These are phyloP conservation scores for Bolinopsis microptera DNA, from an alignment of 37 sponge, comb jelly and placozoan species.

Conservation along the genomic window DNA sequence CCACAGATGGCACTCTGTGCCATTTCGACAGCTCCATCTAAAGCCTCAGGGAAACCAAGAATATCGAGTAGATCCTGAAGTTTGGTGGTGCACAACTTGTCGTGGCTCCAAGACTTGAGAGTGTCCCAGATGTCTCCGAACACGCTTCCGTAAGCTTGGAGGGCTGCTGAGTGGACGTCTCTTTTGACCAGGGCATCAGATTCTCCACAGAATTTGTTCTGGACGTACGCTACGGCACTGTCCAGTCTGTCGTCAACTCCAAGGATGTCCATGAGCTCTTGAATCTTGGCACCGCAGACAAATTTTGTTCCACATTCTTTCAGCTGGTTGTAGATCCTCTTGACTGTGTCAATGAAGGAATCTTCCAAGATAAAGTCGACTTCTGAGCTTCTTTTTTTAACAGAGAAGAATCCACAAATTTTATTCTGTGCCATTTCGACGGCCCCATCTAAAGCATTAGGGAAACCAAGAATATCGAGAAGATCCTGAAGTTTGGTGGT, in stretches of 20 bases:
- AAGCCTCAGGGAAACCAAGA: neutral
- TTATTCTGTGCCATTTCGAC: neutral
- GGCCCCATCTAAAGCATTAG: neutral
- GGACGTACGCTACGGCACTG: neutral
- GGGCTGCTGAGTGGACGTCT: neutral
- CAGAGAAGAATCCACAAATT: neutral
- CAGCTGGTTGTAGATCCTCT: neutral
- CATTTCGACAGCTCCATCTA: constrained; percentile 6
- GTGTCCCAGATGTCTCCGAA: neutral
- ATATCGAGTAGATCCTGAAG: constrained; percentile 12
- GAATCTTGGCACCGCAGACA: neutral
- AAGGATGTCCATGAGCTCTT: neutral
- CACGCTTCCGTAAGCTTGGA: neutral
- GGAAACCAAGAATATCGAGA: neutral
- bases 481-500: constrained; percentile 26
- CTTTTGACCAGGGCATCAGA: neutral
- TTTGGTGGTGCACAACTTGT: neutral
- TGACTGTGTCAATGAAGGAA: constrained; percentile 11
- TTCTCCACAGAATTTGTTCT: neutral
- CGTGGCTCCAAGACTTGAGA: neutral
- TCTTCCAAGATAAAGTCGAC: neutral
- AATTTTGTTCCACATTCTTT: neutral
- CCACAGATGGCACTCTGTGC: neutral
- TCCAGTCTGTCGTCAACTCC: neutral
- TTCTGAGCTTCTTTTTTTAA: neutral